These are phyloP conservation scores for Drosophila hydei DNA, from an alignment of 1,140 invertebrate species.

Conservation along the genomic window DNA sequence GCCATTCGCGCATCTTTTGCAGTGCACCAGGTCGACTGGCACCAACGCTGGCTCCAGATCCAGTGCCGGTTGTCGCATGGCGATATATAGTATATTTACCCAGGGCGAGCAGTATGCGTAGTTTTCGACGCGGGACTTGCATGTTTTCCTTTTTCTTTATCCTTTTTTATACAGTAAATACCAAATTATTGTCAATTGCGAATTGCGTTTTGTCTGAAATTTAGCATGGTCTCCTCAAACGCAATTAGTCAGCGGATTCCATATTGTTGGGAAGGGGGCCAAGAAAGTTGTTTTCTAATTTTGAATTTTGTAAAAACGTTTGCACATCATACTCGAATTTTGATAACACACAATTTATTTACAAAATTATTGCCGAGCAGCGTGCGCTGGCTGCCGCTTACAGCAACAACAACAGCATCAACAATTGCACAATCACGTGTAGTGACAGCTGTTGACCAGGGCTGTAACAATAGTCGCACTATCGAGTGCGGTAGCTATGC, in stretches of 20 bases:
- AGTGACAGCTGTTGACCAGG: constrained; percentile 44
- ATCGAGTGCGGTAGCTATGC: constrained; percentile 8
- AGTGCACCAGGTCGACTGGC: constrained; percentile 8
- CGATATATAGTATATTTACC: constrained; percentile 20
- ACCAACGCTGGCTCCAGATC: neutral
- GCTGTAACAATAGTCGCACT: neutral
- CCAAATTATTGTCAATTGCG: neutral
- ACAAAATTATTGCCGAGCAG: constrained; percentile 19
- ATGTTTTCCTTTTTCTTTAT: constrained; percentile 2
- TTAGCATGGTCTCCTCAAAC: constrained; percentile 30
- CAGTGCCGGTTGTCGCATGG: neutral
- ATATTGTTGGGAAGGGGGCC: constrained; percentile 11
- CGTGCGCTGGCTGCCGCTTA: constrained; percentile 30
- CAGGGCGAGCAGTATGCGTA: constrained; percentile 24
- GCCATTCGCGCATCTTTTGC: constrained; percentile 60
- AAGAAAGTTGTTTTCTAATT: constrained; percentile 4
- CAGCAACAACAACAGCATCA: constrained; percentile 55
- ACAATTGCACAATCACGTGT: constrained; percentile 63
- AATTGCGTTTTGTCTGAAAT: constrained; percentile 8
- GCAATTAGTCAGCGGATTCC: constrained; percentile 4
- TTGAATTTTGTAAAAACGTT: constrained; percentile 14
- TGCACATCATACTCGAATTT: constrained; percentile 19
- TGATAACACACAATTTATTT: neutral
- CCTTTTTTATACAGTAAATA: neutral
- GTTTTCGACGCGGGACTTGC: constrained; percentile 35